Evolutionary conservation across 2,113 vertebrate species (phyloP), one percentile per base, ranked within the genome.

Genomic region (Proterorhinus semilunaris): DNA sequence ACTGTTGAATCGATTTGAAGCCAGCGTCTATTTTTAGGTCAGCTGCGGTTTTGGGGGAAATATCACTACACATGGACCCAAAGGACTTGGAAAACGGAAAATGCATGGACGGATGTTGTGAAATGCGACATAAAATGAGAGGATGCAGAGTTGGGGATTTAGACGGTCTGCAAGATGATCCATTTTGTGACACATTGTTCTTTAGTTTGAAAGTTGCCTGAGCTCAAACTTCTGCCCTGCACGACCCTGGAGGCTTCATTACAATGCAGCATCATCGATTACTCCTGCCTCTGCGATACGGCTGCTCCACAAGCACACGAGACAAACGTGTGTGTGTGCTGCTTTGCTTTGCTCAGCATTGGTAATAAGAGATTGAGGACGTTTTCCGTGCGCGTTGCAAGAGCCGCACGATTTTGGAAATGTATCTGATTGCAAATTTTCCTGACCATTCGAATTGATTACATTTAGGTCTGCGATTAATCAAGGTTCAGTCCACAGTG

Each of bases 181-280:
- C 10, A 11, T 27, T 57, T 36, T 8, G 21, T 57, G 54, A 36
- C 27, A 57, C 36, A 11, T 57, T 11, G 21, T 10, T 58, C 11
- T 51, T 62, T 15, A 62, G 69, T 69, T 46, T 66, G 49, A n/a
- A 47, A 68, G 58, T 64, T 65, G 65, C 71, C 59, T 67, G 53
- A 68, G 71, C 46, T 51, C 17, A 70, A 67, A 48, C 57, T 76
- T 58, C 52, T 50, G 51, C 48, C 43, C 46, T 54, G 43, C 42
- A 8, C 13, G 72, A 81, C 77, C 68, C 78, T 61, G 9, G 79
- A 69, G 76, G 79, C 63, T 76, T 90, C 75, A 78, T 88, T 86
- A 85, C 58, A 10, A 57, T 69, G 61, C 21, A 43, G 73, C 11
- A 62, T 64, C 65, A 84, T 78, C 51, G 65, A 87, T 81, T 65